Evolutionary conservation across 2,113 vertebrate species (phyloP).

Genomic region (Lontra canadensis): DNA sequence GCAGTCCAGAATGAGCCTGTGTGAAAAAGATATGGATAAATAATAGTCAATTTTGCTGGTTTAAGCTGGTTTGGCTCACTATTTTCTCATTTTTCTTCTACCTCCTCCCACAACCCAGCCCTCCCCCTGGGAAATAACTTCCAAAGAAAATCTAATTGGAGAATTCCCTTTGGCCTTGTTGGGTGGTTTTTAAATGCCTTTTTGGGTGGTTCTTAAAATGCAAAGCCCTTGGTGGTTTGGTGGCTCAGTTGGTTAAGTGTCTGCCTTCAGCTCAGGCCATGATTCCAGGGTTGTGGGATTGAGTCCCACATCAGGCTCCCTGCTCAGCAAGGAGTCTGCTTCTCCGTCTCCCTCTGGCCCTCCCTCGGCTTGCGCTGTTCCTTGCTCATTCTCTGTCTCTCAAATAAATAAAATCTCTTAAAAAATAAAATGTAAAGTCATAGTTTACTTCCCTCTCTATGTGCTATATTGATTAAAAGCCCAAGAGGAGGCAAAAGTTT

Average conservation of each 20-base stretch:
- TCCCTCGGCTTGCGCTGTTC: too few relatives aligned
- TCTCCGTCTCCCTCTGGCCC: too few relatives aligned
- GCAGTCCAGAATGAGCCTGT: neutral
- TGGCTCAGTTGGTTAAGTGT: too few relatives aligned
- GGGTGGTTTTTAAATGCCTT: neutral
- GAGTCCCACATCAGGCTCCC: too few relatives aligned
- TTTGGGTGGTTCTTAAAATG: neutral
- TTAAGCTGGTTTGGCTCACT: neutral
- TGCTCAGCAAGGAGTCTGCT: too few relatives aligned
- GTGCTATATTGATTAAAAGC: neutral
- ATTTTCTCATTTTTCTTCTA: neutral
- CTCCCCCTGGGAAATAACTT: neutral
- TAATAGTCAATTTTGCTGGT: neutral
- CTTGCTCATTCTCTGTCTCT: too few relatives aligned
- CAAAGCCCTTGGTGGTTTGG: neutral
- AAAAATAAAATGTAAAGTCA: neutral
- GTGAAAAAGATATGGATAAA: neutral
- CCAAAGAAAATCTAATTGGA: neutral
- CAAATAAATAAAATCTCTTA: too few relatives aligned
- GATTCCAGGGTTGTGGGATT: too few relatives aligned
- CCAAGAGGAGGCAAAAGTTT: neutral
- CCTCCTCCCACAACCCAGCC: neutral
- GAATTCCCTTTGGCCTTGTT: neutral
- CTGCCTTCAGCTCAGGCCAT: too few relatives aligned
- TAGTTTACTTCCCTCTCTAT: neutral